Evolutionary conservation across 2,888 invertebrate species (phyloP).

Genomic region (Machimus rusticus): DNA sequence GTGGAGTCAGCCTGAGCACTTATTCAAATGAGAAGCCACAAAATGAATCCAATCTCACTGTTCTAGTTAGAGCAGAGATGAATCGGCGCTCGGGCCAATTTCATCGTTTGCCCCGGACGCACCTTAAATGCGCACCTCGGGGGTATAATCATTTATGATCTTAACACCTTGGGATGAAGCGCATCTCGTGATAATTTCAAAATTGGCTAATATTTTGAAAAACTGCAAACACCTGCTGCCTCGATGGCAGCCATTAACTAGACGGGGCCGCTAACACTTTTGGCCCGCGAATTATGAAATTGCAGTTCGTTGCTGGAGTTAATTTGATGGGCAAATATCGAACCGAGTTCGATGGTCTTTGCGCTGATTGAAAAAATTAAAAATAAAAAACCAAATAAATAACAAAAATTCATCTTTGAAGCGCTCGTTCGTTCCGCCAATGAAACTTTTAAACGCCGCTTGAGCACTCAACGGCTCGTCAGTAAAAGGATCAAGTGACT

Average conservation of each 20-base stretch:
- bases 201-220: not conserved
- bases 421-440: not conserved
- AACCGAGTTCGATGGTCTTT: not conserved
- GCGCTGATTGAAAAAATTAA: not conserved
- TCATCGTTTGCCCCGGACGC: not conserved
- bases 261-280: not conserved
- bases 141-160: constrained; percentile 20
- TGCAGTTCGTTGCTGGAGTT: not conserved
- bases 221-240: constrained; percentile 25
- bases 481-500: not conserved
- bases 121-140: constrained; percentile 8
- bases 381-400: not conserved
- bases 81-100: not conserved
- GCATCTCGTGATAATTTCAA: constrained; percentile 10
- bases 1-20: not conserved
- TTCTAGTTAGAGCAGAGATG: not conserved
- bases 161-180: constrained; percentile 1
- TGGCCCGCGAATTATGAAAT: not conserved
- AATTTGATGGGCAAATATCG: not conserved
- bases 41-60: not conserved
- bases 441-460: not conserved
- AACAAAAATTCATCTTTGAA: not conserved
- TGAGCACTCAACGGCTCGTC: constrained; percentile 24
- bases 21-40: constrained; percentile 21
- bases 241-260: constrained; percentile 9